Percentiles rank a stretch among this genome's conserved stretches.
These are phyloP conservation scores for Pedicia rivosa DNA, from an alignment of 2,888 invertebrate species.

Conservation along the genomic window DNA sequence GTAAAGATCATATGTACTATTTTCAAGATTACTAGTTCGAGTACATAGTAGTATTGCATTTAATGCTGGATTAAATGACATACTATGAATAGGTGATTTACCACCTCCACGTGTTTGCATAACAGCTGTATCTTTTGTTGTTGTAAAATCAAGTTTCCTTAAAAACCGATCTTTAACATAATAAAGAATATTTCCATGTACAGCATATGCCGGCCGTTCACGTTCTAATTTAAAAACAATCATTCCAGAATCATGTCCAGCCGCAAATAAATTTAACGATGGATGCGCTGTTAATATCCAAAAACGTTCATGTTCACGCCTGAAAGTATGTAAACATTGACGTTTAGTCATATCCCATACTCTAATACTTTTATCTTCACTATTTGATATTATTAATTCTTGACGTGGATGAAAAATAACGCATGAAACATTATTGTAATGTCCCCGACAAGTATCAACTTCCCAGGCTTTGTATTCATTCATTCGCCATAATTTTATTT, in stretches of 20 bases:
- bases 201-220: conserved; percentile 91
- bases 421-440: conserved; percentile 98
- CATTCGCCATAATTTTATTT: conserved; percentile 97
- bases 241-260: conserved; percentile 83
- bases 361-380: conserved; percentile 93
- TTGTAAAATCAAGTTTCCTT: conserved; percentile 80
- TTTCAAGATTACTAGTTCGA: conserved; percentile 66
- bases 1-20: conserved; percentile 88
- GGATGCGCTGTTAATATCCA: conserved; percentile 97
- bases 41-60: conserved; percentile 84
- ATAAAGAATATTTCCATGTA: conserved; percentile 82
- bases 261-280: conserved; percentile 89
- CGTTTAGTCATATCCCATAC: conserved; percentile 98
- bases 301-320: conserved; percentile 92
- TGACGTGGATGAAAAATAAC: conserved; percentile 94
- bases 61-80: conserved; percentile 96
- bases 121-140: conserved; percentile 78
- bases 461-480: conserved; percentile 99
- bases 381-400: conserved; percentile 91
- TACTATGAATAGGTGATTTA: conserved; percentile 57
- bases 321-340: conserved; percentile 78
- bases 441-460: conserved; percentile 97
- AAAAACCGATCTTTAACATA: conserved; percentile 91
- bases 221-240: conserved; percentile 60
- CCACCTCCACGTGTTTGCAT: conserved; percentile 81